Conservation (phyloP, 30 jellyfish, hydroid and myxozoan species). For the Turritopsis rubra region DNA sequence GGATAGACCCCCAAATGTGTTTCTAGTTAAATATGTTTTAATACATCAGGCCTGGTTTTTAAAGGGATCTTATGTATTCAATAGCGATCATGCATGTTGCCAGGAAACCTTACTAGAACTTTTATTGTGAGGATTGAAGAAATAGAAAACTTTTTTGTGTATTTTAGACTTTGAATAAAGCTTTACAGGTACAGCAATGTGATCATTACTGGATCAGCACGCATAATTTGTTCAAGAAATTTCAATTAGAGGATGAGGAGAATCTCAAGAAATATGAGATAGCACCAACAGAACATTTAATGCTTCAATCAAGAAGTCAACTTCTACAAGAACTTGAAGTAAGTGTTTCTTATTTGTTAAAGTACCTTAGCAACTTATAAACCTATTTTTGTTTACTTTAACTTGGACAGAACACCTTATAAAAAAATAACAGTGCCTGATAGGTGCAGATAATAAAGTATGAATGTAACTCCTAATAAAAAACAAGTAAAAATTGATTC, state of each 20-base stretch:
- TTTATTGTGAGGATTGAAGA: neutral
- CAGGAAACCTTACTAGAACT: neutral
- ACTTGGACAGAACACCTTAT: too few relatives aligned
- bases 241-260: neutral
- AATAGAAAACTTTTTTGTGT: neutral
- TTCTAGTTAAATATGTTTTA: too few relatives aligned
- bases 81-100: too few relatives aligned
- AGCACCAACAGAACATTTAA: neutral
- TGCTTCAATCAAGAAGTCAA: neutral
- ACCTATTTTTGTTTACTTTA: neutral
- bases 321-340: neutral
- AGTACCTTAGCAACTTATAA: neutral
- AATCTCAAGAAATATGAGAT: neutral
- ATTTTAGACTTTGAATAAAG: neutral
- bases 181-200: neutral
- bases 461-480: too few relatives aligned
- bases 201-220: conserved; percentile 7
- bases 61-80: too few relatives aligned
- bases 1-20: too few relatives aligned
- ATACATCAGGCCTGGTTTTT: too few relatives aligned
- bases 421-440: too few relatives aligned
- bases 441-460: too few relatives aligned
- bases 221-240: neutral
- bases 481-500: too few relatives aligned
- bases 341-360: neutral